phyloP scores from a whole-genome alignment of 2,797 vertebrate genomes.

The Poeciliopsis paucimaculata region DNA sequence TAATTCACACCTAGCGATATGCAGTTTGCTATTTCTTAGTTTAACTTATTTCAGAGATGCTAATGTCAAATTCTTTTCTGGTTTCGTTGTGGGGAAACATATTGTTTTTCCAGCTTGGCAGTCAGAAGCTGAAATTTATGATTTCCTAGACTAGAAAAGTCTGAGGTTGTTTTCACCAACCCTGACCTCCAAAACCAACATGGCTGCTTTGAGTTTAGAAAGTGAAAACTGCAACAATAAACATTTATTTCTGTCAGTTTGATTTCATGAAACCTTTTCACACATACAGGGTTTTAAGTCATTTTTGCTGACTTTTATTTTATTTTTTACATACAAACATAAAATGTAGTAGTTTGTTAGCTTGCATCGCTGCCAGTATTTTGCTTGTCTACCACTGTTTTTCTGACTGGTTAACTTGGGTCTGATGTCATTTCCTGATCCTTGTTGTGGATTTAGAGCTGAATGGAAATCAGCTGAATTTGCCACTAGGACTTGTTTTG shows the following conservation, averaged over 20 bases:
- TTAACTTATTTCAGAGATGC: background rate
- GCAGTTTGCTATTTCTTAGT: background rate
- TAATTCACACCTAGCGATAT: background rate
- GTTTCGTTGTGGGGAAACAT: background rate
- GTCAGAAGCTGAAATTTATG: background rate
- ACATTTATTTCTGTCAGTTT: background rate
- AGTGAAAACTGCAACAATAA: background rate
- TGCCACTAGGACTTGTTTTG: background rate
- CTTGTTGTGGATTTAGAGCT: background rate
- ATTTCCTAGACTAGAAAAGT: background rate
- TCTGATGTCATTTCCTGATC: background rate
- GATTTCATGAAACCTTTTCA: background rate
- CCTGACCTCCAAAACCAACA: background rate
- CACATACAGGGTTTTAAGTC: background rate
- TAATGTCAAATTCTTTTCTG: background rate
- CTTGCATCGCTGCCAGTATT: background rate
- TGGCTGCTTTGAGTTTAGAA: background rate
- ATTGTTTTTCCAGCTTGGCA: background rate
- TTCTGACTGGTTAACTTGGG: background rate
- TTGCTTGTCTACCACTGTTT: background rate
- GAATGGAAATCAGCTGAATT: background rate
- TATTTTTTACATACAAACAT: background rate
- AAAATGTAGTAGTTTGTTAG: background rate
- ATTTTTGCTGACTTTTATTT: background rate
- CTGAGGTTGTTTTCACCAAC: background rate